Percentiles rank a stretch among this genome's conserved stretches.
These are phyloP conservation scores for Oligia latruncula DNA, from an alignment of 2,888 invertebrate species.

Conservation along the genomic window DNA sequence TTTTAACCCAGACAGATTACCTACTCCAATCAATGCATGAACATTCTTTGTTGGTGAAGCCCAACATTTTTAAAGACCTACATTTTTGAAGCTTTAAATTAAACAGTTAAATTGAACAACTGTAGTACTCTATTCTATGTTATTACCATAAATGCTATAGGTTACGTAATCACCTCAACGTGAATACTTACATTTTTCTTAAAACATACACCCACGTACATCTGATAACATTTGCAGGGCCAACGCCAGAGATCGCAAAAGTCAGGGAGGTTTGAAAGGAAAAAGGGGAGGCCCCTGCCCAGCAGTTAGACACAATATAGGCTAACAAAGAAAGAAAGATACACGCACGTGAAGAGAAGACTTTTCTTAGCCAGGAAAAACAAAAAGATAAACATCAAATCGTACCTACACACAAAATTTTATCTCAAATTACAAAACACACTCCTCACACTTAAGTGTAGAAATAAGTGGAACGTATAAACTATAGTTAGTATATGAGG, in stretches of 20 bases:
- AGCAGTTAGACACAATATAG: neutral
- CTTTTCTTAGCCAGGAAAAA: neutral
- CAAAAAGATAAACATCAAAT: neutral
- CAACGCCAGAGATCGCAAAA: neutral
- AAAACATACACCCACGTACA: neutral
- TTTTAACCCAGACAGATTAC: neutral
- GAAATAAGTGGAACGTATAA: conserved; percentile 17
- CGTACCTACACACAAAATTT: neutral
- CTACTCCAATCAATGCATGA: neutral
- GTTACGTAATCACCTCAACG: neutral
- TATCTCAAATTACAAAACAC: conserved; percentile 27
- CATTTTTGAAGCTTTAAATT: neutral
- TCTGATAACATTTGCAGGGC: neutral
- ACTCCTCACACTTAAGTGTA: neutral
- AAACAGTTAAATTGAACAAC: neutral
- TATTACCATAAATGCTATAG: neutral
- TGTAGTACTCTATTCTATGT: neutral
- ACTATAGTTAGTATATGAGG: conserved; percentile 21
- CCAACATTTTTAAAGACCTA: no score
- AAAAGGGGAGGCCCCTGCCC: neutral
- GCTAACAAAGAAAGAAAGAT: neutral
- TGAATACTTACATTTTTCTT: neutral
- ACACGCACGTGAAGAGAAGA: neutral
- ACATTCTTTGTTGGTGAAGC: neutral
- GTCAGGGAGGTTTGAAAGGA: neutral